phyloP scores from a whole-genome alignment of 1,140 invertebrate genomes.

The Sarcophaga peregrina region DNA sequence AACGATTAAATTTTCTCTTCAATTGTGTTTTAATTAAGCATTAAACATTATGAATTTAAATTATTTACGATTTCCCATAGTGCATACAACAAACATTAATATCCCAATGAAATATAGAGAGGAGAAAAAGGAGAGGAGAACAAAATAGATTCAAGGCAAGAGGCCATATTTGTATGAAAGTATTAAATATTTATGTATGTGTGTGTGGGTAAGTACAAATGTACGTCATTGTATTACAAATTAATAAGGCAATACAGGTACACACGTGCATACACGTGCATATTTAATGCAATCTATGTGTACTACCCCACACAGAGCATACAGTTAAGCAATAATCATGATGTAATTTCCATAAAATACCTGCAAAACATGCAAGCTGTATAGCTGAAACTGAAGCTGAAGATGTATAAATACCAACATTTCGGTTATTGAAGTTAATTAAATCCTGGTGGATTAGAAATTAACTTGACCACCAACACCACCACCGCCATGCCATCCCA shows the following conservation, averaged over 20 bases:
- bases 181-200: background rate
- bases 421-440: slow-evolving; percentile 11
- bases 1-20: no score
- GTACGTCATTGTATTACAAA: background rate
- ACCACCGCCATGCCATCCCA: no score
- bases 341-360: background rate
- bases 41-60: no score
- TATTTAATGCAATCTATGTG: background rate
- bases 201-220: background rate
- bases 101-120: no score
- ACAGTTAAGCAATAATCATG: background rate
- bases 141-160: no score
- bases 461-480: background rate
- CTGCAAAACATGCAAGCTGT: background rate
- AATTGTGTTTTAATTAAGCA: no score
- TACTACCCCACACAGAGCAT: background rate
- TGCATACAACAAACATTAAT: no score
- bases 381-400: no score
- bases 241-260: background rate
- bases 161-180: no score
- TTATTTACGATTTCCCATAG: no score
- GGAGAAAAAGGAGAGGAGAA: no score
- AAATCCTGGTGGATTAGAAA: background rate
- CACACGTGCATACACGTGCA: slow-evolving; percentile 9
- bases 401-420: background rate